Conservation (phyloP, 2,888 invertebrate genomes). For the Drosophila helvetica region DNA sequence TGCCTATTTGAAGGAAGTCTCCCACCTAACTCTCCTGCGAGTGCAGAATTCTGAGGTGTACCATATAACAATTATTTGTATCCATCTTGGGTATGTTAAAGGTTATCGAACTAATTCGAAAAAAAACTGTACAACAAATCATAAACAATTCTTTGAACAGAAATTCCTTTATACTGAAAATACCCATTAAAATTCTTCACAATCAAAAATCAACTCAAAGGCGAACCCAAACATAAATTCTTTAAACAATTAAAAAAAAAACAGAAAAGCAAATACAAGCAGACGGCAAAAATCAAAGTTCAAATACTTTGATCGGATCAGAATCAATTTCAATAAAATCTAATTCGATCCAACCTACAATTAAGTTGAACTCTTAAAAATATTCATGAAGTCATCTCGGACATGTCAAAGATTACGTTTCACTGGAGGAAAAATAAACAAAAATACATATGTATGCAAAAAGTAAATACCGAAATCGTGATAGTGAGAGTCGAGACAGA, state of each 20-base stretch:
- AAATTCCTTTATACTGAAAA: background rate
- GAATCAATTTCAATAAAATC: conserved; percentile 14
- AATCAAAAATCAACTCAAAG: conserved; percentile 19
- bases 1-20: too few species aligned
- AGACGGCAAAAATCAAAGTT: background rate
- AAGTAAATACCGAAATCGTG: conserved; percentile 7
- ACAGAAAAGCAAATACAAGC: background rate
- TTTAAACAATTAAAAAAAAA: background rate
- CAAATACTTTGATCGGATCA: conserved; percentile 11
- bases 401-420: conserved; percentile 19
- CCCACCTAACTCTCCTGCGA: too few species aligned
- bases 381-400: conserved; percentile 13
- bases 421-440: background rate
- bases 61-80: too few species aligned
- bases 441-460: conserved; percentile 1
- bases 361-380: conserved; percentile 14
- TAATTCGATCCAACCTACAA: background rate
- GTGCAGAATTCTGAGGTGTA: background rate
- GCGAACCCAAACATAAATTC: conserved; percentile 19
- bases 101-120: background rate
- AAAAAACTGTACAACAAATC: too few species aligned
- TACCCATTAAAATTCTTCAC: background rate
- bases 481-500: conserved; percentile 22
- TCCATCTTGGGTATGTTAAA: background rate
- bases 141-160: background rate